Conservation (phyloP, 2,888 invertebrate genomes). For the Mimachlamys varia region DNA sequence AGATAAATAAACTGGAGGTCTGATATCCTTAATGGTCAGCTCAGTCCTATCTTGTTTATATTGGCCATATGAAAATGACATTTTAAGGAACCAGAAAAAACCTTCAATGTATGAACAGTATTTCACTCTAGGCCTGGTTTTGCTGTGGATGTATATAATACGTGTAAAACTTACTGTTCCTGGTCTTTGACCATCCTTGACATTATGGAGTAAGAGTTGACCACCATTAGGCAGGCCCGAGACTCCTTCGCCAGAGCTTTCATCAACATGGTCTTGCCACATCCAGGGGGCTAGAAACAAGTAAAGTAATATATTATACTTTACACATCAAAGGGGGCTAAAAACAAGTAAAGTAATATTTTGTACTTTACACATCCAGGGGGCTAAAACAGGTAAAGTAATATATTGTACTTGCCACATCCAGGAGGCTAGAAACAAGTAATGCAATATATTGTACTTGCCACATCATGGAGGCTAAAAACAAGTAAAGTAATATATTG, state of each 20-base stretch:
- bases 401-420: not conserved
- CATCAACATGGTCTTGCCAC: slow-evolving; percentile 4
- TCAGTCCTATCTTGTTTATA: too few species aligned
- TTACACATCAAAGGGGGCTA: not conserved
- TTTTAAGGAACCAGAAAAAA: too few species aligned
- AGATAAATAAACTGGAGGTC: too few species aligned
- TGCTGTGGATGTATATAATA: not conserved
- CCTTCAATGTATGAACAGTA: too few species aligned
- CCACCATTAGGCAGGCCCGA: not conserved
- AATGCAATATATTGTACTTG: not conserved
- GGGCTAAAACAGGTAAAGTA: not conserved
- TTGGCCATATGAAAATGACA: too few species aligned
- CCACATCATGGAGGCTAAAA: not conserved
- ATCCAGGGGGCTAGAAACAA: not conserved
- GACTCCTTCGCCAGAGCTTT: not conserved
- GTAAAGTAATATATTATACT: not conserved
- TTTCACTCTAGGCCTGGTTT: too few species aligned
- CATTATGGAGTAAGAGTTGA: slow-evolving; percentile 3
- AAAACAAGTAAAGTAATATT: not conserved
- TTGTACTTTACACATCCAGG: not conserved
- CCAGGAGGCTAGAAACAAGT: not conserved
- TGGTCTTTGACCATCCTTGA: not conserved
- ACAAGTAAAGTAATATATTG: not conserved
- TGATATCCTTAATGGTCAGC: too few species aligned
- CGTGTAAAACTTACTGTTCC: slow-evolving; percentile 3